Evolutionary conservation across 2,888 invertebrate species (phyloP).

Genomic region (Stenodera caucasica): DNA sequence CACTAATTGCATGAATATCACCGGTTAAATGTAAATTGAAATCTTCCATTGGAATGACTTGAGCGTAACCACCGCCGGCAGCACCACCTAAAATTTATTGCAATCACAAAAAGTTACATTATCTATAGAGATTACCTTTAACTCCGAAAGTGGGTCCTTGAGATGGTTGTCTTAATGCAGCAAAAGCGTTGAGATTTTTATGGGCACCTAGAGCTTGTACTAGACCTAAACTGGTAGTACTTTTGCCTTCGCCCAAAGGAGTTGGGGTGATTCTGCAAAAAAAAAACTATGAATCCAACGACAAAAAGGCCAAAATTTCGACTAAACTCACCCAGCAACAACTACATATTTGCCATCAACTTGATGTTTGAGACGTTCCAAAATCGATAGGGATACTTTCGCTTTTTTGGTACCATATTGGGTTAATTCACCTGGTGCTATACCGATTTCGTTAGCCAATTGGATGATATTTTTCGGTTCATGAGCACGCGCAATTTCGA

Average conservation of each 20-base stretch:
- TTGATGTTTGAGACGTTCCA: slow-evolving; percentile 71
- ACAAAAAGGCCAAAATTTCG: background rate
- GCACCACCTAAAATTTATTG: slow-evolving; percentile 65
- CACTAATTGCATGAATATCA: slow-evolving; percentile 98
- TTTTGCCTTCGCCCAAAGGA: slow-evolving; percentile 98
- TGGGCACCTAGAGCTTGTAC: slow-evolving; percentile 91
- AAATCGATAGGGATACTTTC: slow-evolving; percentile 81
- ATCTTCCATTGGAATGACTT: slow-evolving; percentile 98
- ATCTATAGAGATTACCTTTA: slow-evolving; percentile 61
- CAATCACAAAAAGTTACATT: background rate
- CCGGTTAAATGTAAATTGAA: slow-evolving; percentile 98
- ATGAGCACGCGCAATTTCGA: slow-evolving; percentile 85
- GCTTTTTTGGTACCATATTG: slow-evolving; percentile 94
- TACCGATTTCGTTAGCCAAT: slow-evolving; percentile 82
- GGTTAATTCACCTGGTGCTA: slow-evolving; percentile 78
- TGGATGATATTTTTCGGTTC: slow-evolving; percentile 79
- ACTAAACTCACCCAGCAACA: slow-evolving; percentile 78
- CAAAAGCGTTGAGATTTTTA: slow-evolving; percentile 83
- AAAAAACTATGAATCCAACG: background rate
- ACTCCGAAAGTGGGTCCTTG: slow-evolving; percentile 99
- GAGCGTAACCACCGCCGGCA: slow-evolving; percentile 97
- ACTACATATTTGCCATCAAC: slow-evolving; percentile 89
- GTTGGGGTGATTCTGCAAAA: slow-evolving; percentile 89
- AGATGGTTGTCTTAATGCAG: slow-evolving; percentile 94
- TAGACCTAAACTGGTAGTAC: slow-evolving; percentile 91